Evolutionary conservation across 2,113 vertebrate species (phyloP), one percentile per base, ranked within the genome.

Genomic region (Pachyramphus minor): DNA sequence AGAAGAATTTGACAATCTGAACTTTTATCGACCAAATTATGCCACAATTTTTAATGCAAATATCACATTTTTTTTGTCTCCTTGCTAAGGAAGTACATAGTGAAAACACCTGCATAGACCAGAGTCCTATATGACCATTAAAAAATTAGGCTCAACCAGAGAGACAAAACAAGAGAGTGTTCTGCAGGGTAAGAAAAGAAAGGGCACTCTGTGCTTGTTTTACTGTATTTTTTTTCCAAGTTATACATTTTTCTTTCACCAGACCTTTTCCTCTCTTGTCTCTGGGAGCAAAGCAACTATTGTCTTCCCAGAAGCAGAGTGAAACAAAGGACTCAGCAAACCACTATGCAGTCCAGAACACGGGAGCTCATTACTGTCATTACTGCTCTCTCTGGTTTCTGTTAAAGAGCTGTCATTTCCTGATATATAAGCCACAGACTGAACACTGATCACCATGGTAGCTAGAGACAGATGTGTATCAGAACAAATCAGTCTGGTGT

Each of bases 11-110:
- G 8, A 10, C 11, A 27, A 28, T 75, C 11, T 55, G 28, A 88
- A 47, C 3, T 73, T 87, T 52, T 42, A 44, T 78, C 9, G 68
- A 28, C 1, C 5, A 71, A 59, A 21, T 2, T 30, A 28, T 44
- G 11, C 10, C 14, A n/a, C 42, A n/a, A 45, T 42, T 94, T 76
- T 71, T 78, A 63, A 50, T 4, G 5, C 2, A 47, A 73, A 62
- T 3, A 10, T 9, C 5, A 41, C 7, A 3, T n/a, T 19, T 2
- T 27, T 44, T 21, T 2, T 5, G 25, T 2, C 3, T 2, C 0
- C 2, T 37, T 63, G 5, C 23, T 63, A 60, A 33, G 9, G 11
- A 84, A 69, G 21, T 3, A 64, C 14, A 37, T 47, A 41, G 1
- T 37, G 41, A 67, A 91, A 89, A 62, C 5, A 53, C 25, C 30